These are phyloP conservation scores for Panonychus citri DNA, from an alignment of 1,140 invertebrate species.

Conservation along the genomic window DNA sequence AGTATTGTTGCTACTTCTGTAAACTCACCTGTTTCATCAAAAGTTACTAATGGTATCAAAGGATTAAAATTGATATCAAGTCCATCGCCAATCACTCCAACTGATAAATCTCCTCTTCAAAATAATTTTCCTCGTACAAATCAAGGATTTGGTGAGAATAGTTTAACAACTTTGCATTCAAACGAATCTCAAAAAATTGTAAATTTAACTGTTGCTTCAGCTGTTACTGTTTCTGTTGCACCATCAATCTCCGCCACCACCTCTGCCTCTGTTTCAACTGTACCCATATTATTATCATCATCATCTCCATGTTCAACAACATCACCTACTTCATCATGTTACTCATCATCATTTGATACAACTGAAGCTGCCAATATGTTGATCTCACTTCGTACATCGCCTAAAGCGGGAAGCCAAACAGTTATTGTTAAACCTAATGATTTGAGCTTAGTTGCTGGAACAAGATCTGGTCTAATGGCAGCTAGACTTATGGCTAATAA, in stretches of 20 bases:
- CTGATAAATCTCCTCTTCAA: not conserved
- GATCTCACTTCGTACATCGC: slow-evolving; percentile 70
- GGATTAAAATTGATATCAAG: not conserved
- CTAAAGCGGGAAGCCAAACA: slow-evolving; percentile 1
- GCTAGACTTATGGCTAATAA: not conserved
- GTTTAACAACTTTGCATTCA: not conserved
- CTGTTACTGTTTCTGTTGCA: not conserved
- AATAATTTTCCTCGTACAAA: not conserved
- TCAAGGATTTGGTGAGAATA: not conserved
- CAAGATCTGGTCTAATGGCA: too few species aligned
- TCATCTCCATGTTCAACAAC: not conserved
- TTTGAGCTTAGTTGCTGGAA: too few species aligned
- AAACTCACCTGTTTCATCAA: not conserved
- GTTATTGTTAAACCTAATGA: not conserved
- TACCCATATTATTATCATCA: not conserved
- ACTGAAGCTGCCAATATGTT: slow-evolving; percentile 90
- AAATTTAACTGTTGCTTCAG: not conserved
- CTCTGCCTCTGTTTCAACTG: not conserved
- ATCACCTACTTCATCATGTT: not conserved
- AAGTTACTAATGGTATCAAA: not conserved
- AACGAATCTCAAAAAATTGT: not conserved
- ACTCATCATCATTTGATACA: slow-evolving; percentile 39
- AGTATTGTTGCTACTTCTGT: not conserved
- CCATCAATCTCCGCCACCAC: too few species aligned
- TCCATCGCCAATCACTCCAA: not conserved